These are phyloP conservation scores for Archocentrus centrarchus DNA, from an alignment of 2,113 vertebrate genomes.

Conservation along the genomic window DNA sequence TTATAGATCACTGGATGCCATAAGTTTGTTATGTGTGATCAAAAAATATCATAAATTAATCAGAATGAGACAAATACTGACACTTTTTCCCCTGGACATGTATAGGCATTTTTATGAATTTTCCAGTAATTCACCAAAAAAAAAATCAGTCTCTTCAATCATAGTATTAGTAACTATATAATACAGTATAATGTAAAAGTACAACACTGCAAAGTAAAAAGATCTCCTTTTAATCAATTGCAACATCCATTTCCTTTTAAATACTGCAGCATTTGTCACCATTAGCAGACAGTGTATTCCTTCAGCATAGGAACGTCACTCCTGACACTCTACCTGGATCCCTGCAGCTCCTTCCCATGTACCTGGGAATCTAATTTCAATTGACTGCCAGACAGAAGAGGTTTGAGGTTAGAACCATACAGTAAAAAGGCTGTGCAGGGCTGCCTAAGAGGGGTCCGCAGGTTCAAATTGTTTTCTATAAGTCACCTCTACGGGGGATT, in stretches of 20 bases:
- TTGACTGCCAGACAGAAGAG: constrained; percentile 71
- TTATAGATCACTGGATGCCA: constrained; percentile 47
- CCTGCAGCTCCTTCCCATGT: constrained; percentile 26
- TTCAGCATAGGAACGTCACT: constrained; percentile 20
- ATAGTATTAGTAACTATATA: not conserved
- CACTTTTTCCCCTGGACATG: not conserved
- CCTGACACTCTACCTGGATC: constrained; percentile 29
- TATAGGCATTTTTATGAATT: constrained; percentile 21
- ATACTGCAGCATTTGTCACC: constrained; percentile 32
- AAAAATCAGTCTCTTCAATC: constrained; percentile 1
- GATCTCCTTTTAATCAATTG: not conserved
- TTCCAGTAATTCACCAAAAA: constrained; percentile 7
- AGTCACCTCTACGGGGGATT: constrained; percentile 79
- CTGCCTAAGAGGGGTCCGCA: constrained; percentile 55
- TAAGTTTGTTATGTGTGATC: constrained; percentile 13
- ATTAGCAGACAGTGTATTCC: constrained; percentile 49
- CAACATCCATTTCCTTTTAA: constrained; percentile 19
- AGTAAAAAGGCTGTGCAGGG: constrained; percentile 63
- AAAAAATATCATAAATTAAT: not conserved
- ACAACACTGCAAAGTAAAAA: not conserved
- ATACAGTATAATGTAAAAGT: not conserved
- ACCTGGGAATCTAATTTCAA: constrained; percentile 77
- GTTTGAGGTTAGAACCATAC: constrained; percentile 75
- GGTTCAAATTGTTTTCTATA: constrained; percentile 80
- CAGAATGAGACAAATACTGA: not conserved